Percentiles rank a stretch among this genome's conserved stretches.
These are phyloP conservation scores for Pyrochroa serraticornis DNA, from an alignment of 2,888 invertebrate genomes.

Conservation along the genomic window DNA sequence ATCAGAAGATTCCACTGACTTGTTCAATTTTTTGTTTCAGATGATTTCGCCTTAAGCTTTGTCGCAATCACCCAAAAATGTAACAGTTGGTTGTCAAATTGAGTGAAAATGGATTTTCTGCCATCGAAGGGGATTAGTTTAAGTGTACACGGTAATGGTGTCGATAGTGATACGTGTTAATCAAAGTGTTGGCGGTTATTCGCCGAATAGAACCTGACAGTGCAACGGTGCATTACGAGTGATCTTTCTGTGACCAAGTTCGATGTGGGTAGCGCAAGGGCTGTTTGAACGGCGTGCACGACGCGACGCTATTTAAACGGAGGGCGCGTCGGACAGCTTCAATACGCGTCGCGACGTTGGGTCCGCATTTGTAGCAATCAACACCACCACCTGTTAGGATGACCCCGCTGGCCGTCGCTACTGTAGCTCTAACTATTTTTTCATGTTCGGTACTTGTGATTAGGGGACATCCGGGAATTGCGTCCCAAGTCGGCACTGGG, in stretches of 20 bases:
- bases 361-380: slow-evolving; percentile 30
- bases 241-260: slow-evolving; percentile 8
- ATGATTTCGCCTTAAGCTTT: too few relatives aligned
- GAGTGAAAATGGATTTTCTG: too few relatives aligned
- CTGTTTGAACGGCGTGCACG: slow-evolving; percentile 41
- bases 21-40: too few relatives aligned
- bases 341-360: slow-evolving; percentile 47
- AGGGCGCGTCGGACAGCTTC: slow-evolving; percentile 40
- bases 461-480: slow-evolving; percentile 26
- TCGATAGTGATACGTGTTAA: background rate
- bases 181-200: slow-evolving; percentile 2
- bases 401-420: slow-evolving; percentile 41
- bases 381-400: slow-evolving; percentile 46
- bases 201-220: background rate
- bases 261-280: slow-evolving; percentile 42
- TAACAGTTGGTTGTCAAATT: too few relatives aligned
- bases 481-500: background rate
- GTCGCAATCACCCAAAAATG: too few relatives aligned
- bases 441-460: slow-evolving; percentile 35
- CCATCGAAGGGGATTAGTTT: too few relatives aligned
- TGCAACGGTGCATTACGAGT: slow-evolving; percentile 6
- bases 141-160: background rate
- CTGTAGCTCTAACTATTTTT: slow-evolving; percentile 23
- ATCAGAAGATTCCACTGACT: too few relatives aligned
- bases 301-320: slow-evolving; percentile 48